phyloP scores from a whole-genome alignment of 2,888 invertebrate genomes.

The Lissonota sp. region DNA sequence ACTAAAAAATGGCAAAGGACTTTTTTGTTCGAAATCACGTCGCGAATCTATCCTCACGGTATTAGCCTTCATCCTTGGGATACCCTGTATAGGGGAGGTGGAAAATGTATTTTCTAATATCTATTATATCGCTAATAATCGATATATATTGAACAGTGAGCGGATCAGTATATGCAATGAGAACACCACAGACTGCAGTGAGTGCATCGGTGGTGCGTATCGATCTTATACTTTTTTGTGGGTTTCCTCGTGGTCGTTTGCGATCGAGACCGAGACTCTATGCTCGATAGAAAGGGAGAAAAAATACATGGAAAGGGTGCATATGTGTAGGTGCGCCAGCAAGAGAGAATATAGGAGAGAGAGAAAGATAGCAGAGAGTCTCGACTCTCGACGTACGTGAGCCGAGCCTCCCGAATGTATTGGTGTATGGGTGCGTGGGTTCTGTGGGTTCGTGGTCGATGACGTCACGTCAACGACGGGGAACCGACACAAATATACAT shows the following conservation, averaged over 20 bases:
- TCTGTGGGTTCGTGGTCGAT: constrained; percentile 63
- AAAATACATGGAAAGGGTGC: constrained; percentile 22
- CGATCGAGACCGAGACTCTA: constrained; percentile 52
- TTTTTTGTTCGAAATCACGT: too few relatives aligned
- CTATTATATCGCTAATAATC: too few relatives aligned
- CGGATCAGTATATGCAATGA: constrained; percentile 42
- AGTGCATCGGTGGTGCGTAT: constrained; percentile 64
- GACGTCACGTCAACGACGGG: constrained; percentile 61
- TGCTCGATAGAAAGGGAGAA: constrained; percentile 48
- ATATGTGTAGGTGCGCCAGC: constrained; percentile 38
- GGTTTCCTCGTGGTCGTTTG: constrained; percentile 63
- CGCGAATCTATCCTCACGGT: too few relatives aligned
- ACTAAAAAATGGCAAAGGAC: too few relatives aligned
- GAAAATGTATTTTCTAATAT: too few relatives aligned
- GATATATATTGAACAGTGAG: neutral
- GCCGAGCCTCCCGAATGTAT: constrained; percentile 61
- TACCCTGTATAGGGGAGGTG: too few relatives aligned
- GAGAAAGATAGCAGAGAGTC: constrained; percentile 55
- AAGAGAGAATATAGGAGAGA: constrained; percentile 44
- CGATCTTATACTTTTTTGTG: constrained; percentile 65
- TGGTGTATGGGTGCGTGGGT: constrained; percentile 61
- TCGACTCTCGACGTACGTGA: constrained; percentile 62
- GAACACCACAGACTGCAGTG: constrained; percentile 53
- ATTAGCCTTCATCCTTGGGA: too few relatives aligned
- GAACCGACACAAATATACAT: constrained; percentile 40